These are phyloP conservation scores for Oncorhynchus mykiss DNA, from an alignment of 2,113 vertebrate species.

Conservation along the genomic window DNA sequence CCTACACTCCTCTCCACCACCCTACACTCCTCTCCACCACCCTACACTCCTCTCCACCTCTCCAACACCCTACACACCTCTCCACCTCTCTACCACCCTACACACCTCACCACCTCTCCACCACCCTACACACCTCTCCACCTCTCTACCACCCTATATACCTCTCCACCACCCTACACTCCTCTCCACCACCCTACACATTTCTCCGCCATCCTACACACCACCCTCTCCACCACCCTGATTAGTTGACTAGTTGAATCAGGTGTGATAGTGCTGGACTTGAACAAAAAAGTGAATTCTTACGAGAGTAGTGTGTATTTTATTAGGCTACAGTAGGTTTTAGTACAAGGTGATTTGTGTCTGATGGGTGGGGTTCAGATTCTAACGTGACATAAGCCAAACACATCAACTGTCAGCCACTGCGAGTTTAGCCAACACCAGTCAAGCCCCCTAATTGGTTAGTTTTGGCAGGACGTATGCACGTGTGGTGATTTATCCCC, in stretches of 20 bases:
- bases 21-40: no score
- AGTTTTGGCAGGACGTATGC: constrained; percentile 31
- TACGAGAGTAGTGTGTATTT: not conserved
- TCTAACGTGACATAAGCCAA: constrained; percentile 31
- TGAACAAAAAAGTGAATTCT: not conserved
- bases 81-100: no score
- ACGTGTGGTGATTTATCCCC: constrained; percentile 27
- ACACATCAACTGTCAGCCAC: no score
- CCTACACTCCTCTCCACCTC: no score
- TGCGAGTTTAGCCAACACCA: not conserved
- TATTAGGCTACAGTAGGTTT: not conserved
- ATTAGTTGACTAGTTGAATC: not conserved
- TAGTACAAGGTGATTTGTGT: not conserved
- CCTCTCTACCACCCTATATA: no score
- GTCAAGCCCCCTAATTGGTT: constrained; percentile 49
- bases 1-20: no score
- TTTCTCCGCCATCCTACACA: no score
- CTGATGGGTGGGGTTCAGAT: constrained; percentile 15
- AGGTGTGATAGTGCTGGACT: not conserved
- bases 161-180: not conserved
- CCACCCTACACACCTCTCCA: no score
- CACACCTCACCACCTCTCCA: no score
- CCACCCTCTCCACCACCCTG: not conserved
- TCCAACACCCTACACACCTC: no score
- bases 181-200: not conserved